Conservation (phyloP, 2,113 vertebrate genomes). For the Gallinago media region DNA sequence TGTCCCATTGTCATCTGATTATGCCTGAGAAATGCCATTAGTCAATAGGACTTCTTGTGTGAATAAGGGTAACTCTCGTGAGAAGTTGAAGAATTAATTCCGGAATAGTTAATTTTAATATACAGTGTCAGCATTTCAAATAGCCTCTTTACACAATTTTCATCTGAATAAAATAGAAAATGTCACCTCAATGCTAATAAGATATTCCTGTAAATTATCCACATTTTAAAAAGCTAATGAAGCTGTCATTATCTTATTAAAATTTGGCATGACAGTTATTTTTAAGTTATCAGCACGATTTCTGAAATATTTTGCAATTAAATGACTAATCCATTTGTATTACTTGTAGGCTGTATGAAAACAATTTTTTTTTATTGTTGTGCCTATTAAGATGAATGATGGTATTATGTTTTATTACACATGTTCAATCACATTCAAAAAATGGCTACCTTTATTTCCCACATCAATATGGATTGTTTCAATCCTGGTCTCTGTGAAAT, state of each 20-base stretch:
- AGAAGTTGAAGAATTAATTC: slow-evolving; percentile 8
- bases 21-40: background rate
- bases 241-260: slow-evolving; percentile 38
- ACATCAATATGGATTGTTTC: background rate
- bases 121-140: slow-evolving; percentile 11
- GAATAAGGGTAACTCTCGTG: background rate
- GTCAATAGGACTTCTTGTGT: background rate
- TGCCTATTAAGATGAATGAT: background rate
- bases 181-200: slow-evolving; percentile 15
- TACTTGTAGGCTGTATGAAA: background rate
- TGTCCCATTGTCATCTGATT: background rate
- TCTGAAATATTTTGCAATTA: slow-evolving; percentile 26
- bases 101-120: background rate
- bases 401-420: background rate
- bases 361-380: background rate
- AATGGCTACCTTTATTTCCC: background rate
- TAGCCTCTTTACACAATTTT: slow-evolving; percentile 38
- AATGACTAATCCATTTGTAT: slow-evolving; percentile 10
- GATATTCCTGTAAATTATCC: slow-evolving; percentile 29
- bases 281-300: background rate
- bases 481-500: background rate
- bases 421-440: background rate
- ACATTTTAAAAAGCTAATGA: slow-evolving; percentile 57
- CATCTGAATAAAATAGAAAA: slow-evolving; percentile 44
- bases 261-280: slow-evolving; percentile 12